Evolutionary conservation across 2,797 vertebrate species (phyloP).

Genomic region (Pipistrellus nathusii): DNA sequence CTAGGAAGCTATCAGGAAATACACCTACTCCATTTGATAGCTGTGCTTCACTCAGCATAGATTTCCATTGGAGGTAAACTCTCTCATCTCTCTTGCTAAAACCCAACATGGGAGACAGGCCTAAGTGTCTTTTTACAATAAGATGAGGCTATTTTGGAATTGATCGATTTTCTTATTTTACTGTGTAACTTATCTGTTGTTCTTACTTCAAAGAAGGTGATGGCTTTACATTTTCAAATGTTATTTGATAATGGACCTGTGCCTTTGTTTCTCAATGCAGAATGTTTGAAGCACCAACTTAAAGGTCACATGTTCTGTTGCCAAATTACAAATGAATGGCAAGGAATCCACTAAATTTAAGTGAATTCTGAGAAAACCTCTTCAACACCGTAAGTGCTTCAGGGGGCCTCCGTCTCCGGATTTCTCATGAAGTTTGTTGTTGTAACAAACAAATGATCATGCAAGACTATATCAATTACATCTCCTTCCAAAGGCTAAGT

Average conservation of each 20-base stretch:
- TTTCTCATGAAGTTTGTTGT: not conserved
- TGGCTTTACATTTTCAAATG: conserved; percentile 43
- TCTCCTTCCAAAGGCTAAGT: not conserved
- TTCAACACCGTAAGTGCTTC: not conserved
- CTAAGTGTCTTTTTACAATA: not conserved
- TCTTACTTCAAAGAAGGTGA: conserved; percentile 8
- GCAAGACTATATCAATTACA: not conserved
- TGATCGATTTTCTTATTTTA: conserved; percentile 7
- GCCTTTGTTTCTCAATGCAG: not conserved
- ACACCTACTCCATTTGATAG: not conserved
- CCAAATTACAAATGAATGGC: not conserved
- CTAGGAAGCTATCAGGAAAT: conserved; percentile 7
- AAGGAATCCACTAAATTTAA: not conserved
- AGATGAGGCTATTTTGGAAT: not conserved
- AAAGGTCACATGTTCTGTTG: not conserved
- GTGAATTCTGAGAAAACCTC: not conserved
- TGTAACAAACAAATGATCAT: not conserved
- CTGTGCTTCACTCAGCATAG: not conserved
- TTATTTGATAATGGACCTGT: not conserved
- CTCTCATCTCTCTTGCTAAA: not conserved
- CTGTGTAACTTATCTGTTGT: not conserved
- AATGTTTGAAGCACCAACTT: not conserved
- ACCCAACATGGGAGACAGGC: not conserved
- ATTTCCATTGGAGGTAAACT: not conserved
- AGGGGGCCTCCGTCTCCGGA: not conserved